phyloP scores from a whole-genome alignment of 1,140 invertebrate species.

The Danaus plexippus region DNA sequence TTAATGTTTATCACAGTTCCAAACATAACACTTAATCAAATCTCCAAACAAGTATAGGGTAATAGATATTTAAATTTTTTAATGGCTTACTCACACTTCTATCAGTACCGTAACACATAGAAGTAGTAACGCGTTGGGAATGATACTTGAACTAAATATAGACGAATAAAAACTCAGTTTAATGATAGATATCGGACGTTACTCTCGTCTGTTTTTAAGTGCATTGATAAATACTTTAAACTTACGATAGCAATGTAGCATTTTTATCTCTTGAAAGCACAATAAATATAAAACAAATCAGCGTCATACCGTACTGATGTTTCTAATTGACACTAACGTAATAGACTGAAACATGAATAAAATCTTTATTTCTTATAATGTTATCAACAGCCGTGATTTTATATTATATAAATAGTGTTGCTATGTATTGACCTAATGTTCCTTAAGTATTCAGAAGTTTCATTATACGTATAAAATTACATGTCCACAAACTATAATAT shows the following conservation, averaged over 20 bases:
- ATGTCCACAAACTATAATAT: too few species aligned
- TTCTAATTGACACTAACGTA: too few species aligned
- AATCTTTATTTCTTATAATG: too few species aligned
- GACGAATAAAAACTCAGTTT: constrained; percentile 36
- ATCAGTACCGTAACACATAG: constrained; percentile 42
- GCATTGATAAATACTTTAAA: constrained; percentile 34
- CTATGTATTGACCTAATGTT: too few species aligned
- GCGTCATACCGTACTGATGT: constrained; percentile 4
- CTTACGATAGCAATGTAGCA: constrained; percentile 9
- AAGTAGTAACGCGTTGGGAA: constrained; percentile 40
- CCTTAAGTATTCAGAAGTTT: too few species aligned
- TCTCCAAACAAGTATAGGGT: constrained; percentile 12
- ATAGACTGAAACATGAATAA: too few species aligned
- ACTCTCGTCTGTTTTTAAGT: constrained; percentile 42
- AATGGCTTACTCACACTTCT: constrained; percentile 42
- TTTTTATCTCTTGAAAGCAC: neutral
- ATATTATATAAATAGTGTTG: too few species aligned
- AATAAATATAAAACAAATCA: constrained; percentile 8
- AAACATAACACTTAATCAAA: constrained; percentile 3
- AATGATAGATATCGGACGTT: constrained; percentile 44
- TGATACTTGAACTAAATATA: constrained; percentile 38
- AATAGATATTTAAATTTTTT: constrained; percentile 16
- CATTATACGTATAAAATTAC: too few species aligned
- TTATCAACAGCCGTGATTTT: too few species aligned
- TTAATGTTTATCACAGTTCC: too few species aligned